Evolutionary conservation across 2,888 invertebrate genomes (phyloP).

Genomic region (Saturnia japonica): DNA sequence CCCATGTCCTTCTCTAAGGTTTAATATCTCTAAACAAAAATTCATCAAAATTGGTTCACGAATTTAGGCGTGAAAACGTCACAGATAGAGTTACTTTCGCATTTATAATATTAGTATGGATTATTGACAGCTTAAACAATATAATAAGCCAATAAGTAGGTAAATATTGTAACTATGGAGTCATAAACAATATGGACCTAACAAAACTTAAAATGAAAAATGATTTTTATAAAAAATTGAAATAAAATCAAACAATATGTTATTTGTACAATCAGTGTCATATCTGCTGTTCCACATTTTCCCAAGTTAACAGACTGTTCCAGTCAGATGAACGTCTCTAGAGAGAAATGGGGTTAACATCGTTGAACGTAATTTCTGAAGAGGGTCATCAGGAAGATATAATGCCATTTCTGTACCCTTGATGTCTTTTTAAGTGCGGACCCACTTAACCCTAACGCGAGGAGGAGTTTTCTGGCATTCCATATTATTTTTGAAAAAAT

Average conservation of each 20-base stretch:
- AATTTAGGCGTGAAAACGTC: too few relatives aligned
- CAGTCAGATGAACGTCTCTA: conserved; percentile 44
- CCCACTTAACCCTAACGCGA: conserved; percentile 75
- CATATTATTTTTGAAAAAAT: conserved; percentile 52
- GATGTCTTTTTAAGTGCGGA: conserved; percentile 80
- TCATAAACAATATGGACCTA: background rate
- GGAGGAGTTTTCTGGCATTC: conserved; percentile 51
- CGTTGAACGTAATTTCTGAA: conserved; percentile 70
- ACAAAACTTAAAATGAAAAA: background rate
- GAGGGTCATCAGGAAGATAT: conserved; percentile 79
- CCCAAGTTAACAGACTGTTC: conserved; percentile 38
- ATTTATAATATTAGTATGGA: too few relatives aligned
- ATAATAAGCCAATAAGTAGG: too few relatives aligned
- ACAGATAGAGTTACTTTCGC: too few relatives aligned
- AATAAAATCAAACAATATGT: conserved; percentile 4
- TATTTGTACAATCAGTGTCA: conserved; percentile 40
- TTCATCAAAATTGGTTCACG: too few relatives aligned
- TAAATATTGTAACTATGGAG: too few relatives aligned
- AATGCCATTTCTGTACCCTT: conserved; percentile 78
- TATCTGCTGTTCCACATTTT: conserved; percentile 38
- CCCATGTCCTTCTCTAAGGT: too few relatives aligned
- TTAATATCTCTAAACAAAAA: too few relatives aligned
- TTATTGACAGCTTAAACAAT: too few relatives aligned
- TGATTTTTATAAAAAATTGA: background rate
- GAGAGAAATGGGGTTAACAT: conserved; percentile 63